Evolutionary conservation across 2,888 invertebrate species (phyloP), one percentile per base, ranked within the genome.

Genomic region (Cantharis lateralis): DNA sequence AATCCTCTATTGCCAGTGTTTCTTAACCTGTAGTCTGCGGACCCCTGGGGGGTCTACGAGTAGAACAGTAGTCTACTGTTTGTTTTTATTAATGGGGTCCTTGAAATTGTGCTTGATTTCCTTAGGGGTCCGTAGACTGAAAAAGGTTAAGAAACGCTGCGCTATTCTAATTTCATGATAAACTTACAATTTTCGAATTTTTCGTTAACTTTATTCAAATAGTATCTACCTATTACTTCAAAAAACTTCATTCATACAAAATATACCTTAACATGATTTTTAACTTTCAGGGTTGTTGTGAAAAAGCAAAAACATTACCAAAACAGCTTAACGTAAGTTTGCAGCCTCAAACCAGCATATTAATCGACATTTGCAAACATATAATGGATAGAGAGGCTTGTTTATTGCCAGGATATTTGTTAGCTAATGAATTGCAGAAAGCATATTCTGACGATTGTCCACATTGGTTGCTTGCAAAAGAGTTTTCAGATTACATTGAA

Each of bases 341-440:
- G 72, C 91, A 95, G 85, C 94, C 95, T 0, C 96, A 96, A 87
- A 89, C 96, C 77, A 93, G 95, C 86, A 94, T 95, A 9, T 89
- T 98, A 28, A 92, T 95, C 82, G 93, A 93, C 85, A 94, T 98
- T 0, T 93, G 98, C 79, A 93, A 94, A 81, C 94, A 95, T 84
- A 97, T 98, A 84, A 96, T 98, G 89, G 96, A 98, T 87, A 91
- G 98, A 61, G 95, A 97, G 88, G 95, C 96, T 18, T 97, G 97
- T 84, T 90, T 98, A 61, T 89, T 98, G 75, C 98, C 98, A 0
- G 96, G 96, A 7, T 98, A 98, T 88, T 95, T 99, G 83, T 95
- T 98, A 80, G 96, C 97, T 0, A 98, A 97, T 86, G 98, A 98
- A 90, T 94, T 98, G 81, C 95, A 96, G 84, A 98, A 98, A 86